Conservation (phyloP, 2,888 invertebrate genomes). For the Hofmannophila pseudospretella region DNA sequence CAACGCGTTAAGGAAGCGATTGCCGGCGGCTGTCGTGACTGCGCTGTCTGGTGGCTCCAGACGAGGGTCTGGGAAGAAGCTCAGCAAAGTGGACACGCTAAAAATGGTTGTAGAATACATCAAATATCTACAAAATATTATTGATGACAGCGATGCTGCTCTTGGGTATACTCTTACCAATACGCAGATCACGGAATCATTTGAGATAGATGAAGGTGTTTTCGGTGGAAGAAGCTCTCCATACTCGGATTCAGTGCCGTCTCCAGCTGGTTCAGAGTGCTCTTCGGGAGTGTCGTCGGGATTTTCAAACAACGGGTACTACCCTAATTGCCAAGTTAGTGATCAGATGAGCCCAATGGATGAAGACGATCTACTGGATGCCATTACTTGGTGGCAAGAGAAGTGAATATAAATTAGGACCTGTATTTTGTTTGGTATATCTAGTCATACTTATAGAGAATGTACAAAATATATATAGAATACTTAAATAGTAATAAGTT, state of each 20-base stretch:
- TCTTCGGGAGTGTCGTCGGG: conserved; percentile 76
- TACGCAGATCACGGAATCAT: conserved; percentile 21
- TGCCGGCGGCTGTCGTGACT: conserved; percentile 88
- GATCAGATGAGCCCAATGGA: conserved; percentile 82
- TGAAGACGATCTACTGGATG: conserved; percentile 90
- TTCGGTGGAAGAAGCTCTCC: conserved; percentile 53
- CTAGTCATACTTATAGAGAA: not conserved
- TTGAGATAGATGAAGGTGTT: conserved; percentile 59
- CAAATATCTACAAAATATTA: conserved; percentile 85
- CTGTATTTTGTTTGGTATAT: not conserved
- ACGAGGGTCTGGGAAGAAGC: conserved; percentile 88
- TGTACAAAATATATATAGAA: not conserved
- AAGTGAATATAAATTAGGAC: conserved; percentile 39
- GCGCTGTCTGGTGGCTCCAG: conserved; percentile 81
- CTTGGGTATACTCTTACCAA: conserved; percentile 36
- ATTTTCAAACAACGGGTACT: conserved; percentile 36
- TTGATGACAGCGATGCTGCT: conserved; percentile 83
- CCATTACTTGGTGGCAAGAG: conserved; percentile 89
- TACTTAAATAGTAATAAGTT: not conserved
- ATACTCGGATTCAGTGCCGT: conserved; percentile 74
- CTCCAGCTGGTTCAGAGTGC: conserved; percentile 83
- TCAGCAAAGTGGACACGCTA: conserved; percentile 94
- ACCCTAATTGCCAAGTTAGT: conserved; percentile 37
- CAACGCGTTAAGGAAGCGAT: conserved; percentile 89
- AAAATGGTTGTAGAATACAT: conserved; percentile 95